Evolutionary conservation across 1,140 invertebrate species (phyloP).

Genomic region (Leptinotarsa lineolata): DNA sequence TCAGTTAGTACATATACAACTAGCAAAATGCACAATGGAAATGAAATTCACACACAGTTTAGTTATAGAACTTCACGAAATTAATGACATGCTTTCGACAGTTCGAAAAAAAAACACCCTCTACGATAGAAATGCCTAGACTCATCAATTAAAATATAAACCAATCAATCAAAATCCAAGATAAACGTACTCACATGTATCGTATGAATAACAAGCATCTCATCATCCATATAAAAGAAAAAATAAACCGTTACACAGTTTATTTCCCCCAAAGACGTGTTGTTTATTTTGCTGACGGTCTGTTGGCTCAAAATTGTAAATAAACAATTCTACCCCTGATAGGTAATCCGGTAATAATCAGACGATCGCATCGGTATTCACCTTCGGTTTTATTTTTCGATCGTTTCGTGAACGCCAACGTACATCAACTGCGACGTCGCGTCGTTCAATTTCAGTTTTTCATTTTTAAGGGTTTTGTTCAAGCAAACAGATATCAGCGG

Average conservation of each 20-base stretch:
- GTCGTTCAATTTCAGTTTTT: not conserved
- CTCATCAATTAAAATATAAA: too few species aligned
- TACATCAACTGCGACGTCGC: not conserved
- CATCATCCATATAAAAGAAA: not conserved
- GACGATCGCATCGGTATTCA: not conserved
- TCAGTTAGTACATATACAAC: too few species aligned
- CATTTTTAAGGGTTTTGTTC: not conserved
- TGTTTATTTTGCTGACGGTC: not conserved
- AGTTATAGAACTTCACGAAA: too few species aligned
- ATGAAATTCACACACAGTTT: too few species aligned
- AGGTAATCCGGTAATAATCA: not conserved
- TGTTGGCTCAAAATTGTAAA: not conserved
- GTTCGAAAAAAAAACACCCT: too few species aligned
- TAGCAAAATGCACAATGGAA: too few species aligned
- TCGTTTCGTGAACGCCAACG: not conserved
- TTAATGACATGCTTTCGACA: too few species aligned
- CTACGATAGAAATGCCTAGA: too few species aligned
- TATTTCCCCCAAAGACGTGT: not conserved
- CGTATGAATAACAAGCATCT: not conserved
- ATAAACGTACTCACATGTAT: not conserved
- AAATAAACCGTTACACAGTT: conserved; percentile 5
- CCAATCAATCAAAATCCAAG: too few species aligned
- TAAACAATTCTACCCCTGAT: not conserved
- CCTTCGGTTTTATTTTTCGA: not conserved
- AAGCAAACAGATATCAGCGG: not conserved